Evolutionary conservation across 2,888 invertebrate genomes (phyloP), one percentile per base, ranked within the genome.

Genomic region (Chelonus formosanus): DNA sequence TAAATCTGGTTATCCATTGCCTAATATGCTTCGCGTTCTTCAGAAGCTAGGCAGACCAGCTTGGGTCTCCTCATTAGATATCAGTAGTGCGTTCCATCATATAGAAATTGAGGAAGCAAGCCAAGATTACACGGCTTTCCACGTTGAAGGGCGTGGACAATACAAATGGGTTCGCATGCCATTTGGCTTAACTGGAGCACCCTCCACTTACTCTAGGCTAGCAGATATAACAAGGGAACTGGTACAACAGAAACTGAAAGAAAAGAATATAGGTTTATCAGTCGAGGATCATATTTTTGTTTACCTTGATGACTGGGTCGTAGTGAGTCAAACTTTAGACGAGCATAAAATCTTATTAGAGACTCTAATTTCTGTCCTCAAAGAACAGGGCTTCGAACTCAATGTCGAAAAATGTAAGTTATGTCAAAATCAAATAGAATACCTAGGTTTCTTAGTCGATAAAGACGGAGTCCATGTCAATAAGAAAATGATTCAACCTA

Each of bases 61-160:
- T 52, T 61, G 68, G 5, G 71, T 74, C n/a, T 72, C 72, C 0
- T 72, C 65, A 0, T 31, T 75, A 0, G 72, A 75, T 36, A 43
- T 73, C 7, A 73, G 67, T 5, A 3, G 5, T 3, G 32, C 31
- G 32, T 34, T 20, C 3, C 20, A 52, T 5, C 52, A 52, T 10
- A 5, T 20, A 4, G 3, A 31, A 5, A 32, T 32, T 58, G 35
- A 67, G 2, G 5, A 32, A n/a, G 61, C 63, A n/a, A 62, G 62
- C 40, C 61, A 44, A 3, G 52, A 65, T 43, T 63, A 65, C 6
- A 67, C 69, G 2, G 67, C 69, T 3, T 69, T 69, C n/a, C 58
- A 55, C 20, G 69, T 69, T 7, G 69, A 69, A 55, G 56, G 63
- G 4, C 31, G 60, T n/a, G 43, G 69, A 6, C 20, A 53, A 34